Base-by-base conservation (phyloP, 2,113 vertebrate species). In the Nesoenas mayeri region DNA sequence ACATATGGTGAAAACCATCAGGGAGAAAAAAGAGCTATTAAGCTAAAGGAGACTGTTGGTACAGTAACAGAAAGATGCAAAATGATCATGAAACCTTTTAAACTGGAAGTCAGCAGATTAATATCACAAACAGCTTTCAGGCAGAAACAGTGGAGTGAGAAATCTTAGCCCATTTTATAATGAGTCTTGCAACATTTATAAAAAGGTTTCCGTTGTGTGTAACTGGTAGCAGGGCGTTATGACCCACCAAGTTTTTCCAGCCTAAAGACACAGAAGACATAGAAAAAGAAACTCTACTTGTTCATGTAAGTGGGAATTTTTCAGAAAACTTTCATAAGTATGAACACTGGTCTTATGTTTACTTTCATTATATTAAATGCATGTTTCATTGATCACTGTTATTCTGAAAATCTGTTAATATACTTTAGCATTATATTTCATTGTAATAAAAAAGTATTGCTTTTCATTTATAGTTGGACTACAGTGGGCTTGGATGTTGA, bases 101-200 rank as follows among this genome's bases (percentile, higher is more conserved):
- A 78, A 81, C 32, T 79, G 38, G 31, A 80, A 81, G 40, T 79
- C 70, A 83, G 26, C 32, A 89, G 40, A 83, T 83, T 90, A 73
- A 50, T 73, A 79, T n/a, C 85, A 77, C 40, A 53, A 90, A 70
- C n/a, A 83, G 24, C 40, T 75, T 92, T 82, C 79, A 65, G 53
- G 53, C 32, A 87, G 61, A 84, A 93, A 69, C 7, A 62, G 15
- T 6, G 6, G 38, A 14, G 16, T 67, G 48, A 87, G 38, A 75
- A 95, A 73, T 80, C 54, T 57, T 69, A 77, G 31, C 18, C 58
- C 34, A 50, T 70, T 94, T 83, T 73, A 54, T 93, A 87, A 87
- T 83, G 54, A 88, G n/a, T 77, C 75, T 90, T 90, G 31, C 56
- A 85, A 22, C 69, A 92, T 92, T 91, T 88, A 66, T 51, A n/a